Evolutionary conservation across 2,797 vertebrate species (phyloP).

Genomic region (Chaenodraco wilsoni): DNA sequence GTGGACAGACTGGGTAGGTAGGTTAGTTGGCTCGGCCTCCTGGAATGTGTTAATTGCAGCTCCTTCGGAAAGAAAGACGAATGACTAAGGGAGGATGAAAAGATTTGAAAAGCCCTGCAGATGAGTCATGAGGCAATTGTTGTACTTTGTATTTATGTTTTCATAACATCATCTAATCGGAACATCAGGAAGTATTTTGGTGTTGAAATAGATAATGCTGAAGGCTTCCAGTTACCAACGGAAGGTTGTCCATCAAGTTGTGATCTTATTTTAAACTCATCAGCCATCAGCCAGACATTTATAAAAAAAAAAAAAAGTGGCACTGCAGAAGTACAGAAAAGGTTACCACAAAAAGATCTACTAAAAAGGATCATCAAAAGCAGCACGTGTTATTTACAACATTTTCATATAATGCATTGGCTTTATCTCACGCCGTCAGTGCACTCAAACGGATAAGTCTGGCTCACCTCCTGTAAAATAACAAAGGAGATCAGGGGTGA

Average conservation of each 20-base stretch:
- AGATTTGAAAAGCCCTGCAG: conserved; percentile 62
- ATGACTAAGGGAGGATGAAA: conserved; percentile 58
- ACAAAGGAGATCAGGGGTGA: conserved; percentile 4
- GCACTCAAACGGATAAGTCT: not conserved
- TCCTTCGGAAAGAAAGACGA: conserved; percentile 64
- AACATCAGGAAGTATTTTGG: conserved; percentile 55
- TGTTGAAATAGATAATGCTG: conserved; percentile 59
- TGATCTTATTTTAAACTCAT: no score
- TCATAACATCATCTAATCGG: conserved; percentile 44
- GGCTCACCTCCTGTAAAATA: conserved; percentile 10
- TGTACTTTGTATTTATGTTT: conserved; percentile 53
- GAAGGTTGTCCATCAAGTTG: not conserved
- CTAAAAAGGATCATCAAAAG: no score
- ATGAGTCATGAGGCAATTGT: conserved; percentile 72
- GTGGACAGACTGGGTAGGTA: conserved; percentile 65
- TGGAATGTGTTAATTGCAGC: conserved; percentile 77
- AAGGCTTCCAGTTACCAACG: conserved; percentile 22
- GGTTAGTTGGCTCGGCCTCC: conserved; percentile 56
- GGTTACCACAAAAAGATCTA: not conserved
- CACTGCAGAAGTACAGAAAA: not conserved
- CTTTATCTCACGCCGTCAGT: not conserved
- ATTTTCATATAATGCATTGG: not conserved
- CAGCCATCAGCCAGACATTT: no score
- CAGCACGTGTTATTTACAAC: not conserved
- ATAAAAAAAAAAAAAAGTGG: not conserved